phyloP scores from a whole-genome alignment of 2,888 invertebrate genomes.

The Onchidella celtica region DNA sequence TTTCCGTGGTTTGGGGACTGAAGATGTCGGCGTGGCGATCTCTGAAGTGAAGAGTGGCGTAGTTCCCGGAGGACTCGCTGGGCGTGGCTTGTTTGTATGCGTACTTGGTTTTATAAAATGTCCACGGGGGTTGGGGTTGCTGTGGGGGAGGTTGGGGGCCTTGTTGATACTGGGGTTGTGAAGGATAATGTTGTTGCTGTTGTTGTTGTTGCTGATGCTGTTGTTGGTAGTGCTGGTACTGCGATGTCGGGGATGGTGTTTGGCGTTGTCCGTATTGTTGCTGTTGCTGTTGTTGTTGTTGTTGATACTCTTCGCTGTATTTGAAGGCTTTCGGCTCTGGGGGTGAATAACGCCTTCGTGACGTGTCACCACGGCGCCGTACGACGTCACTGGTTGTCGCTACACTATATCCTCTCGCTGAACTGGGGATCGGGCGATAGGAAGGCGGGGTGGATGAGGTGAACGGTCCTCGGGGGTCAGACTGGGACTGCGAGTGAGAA shows the following conservation, averaged over 20 bases:
- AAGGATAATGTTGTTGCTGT: neutral
- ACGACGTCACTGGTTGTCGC: neutral
- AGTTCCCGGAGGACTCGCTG: conserved; percentile 19
- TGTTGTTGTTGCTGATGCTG: neutral
- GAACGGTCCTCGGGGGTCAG: neutral
- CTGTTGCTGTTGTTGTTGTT: neutral
- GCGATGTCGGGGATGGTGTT: neutral
- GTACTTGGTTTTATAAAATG: neutral
- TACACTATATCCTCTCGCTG: neutral
- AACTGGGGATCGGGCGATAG: neutral
- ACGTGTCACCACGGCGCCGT: neutral
- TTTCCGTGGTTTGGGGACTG: conserved; percentile 12
- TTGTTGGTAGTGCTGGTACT: neutral
- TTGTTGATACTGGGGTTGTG: neutral
- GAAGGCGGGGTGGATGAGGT: neutral
- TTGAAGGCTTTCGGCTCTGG: neutral
- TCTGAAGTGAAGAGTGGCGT: conserved; percentile 20
- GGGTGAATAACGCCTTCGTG: neutral
- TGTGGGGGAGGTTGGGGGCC: neutral
- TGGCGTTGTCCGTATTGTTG: neutral
- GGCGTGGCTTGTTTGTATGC: conserved; percentile 30
- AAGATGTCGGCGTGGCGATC: neutral
- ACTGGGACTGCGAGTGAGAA: neutral
- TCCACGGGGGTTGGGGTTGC: conserved; percentile 18
- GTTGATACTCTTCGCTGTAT: neutral